Conservation (phyloP, 2,888 invertebrate genomes). For the Neoaliturus tenellus region DNA sequence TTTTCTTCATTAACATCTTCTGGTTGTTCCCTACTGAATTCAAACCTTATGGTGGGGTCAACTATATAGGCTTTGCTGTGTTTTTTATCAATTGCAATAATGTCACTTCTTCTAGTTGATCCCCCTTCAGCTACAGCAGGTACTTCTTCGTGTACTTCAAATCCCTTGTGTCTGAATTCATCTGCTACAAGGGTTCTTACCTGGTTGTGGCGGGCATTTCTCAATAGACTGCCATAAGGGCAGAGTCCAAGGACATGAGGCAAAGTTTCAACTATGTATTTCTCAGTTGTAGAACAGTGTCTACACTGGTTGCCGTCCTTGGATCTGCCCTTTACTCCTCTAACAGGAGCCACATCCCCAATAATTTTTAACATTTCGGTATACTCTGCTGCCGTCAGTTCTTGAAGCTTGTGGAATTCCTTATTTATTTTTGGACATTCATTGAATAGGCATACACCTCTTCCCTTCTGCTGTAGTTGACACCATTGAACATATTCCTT, state of each 20-base stretch:
- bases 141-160: background rate
- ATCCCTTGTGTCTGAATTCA: background rate
- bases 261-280: background rate
- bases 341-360: background rate
- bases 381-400: too few relatives aligned
- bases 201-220: background rate
- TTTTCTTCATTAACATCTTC: too few relatives aligned
- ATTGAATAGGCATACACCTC: too few relatives aligned
- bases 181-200: background rate
- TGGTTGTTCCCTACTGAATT: too few relatives aligned
- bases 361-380: conserved; percentile 6
- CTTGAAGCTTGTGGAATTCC: too few relatives aligned
- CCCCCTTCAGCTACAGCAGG: background rate
- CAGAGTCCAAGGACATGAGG: conserved; percentile 6
- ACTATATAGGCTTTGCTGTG: too few relatives aligned
- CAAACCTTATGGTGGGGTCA: too few relatives aligned
- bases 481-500: too few relatives aligned
- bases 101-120: background rate
- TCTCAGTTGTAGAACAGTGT: conserved; percentile 3
- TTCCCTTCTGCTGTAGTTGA: too few relatives aligned
- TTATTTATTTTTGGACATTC: too few relatives aligned
- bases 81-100: background rate
- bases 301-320: conserved; percentile 15
- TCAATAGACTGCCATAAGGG: background rate
- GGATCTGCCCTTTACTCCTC: conserved; percentile 14